Conservation (phyloP, 2,797 vertebrate genomes). For the Lophura swinhoii region DNA sequence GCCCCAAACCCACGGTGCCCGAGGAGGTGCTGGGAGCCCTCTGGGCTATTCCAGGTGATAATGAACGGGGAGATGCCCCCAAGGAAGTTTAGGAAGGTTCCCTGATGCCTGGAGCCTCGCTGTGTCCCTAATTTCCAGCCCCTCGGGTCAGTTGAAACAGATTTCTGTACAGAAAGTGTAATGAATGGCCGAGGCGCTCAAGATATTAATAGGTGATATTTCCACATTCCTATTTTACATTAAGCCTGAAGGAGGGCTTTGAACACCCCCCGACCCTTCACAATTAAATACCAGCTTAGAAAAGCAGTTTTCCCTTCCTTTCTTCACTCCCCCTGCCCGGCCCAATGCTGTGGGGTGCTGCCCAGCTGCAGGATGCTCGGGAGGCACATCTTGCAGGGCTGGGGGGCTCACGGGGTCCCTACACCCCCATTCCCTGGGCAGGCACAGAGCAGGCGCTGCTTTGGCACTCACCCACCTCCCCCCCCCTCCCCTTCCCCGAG, state of each 20-base stretch:
- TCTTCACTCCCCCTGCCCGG: background rate
- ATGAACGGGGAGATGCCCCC: background rate
- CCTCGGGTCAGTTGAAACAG: accelerated
- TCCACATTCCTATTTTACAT: background rate
- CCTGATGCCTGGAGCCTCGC: background rate
- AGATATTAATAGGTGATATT: background rate
- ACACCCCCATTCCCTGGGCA: background rate
- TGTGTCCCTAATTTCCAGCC: background rate
- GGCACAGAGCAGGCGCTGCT: background rate
- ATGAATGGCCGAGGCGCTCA: background rate
- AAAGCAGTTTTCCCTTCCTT: background rate
- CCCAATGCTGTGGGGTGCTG: background rate
- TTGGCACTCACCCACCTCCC: background rate
- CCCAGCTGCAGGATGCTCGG: too few species aligned
- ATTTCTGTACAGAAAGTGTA: background rate
- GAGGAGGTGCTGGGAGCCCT: background rate
- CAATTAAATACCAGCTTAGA: background rate
- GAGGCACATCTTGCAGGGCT: background rate
- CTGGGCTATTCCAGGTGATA: background rate
- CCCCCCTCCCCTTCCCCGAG: slow-evolving; percentile 24
- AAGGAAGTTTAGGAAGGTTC: background rate
- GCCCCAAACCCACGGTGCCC: background rate
- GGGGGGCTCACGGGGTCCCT: background rate
- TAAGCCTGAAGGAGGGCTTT: background rate
- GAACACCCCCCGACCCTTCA: background rate